Evolutionary conservation across 2,113 vertebrate species (phyloP).

Genomic region (Epinephelus fuscoguttatus): DNA sequence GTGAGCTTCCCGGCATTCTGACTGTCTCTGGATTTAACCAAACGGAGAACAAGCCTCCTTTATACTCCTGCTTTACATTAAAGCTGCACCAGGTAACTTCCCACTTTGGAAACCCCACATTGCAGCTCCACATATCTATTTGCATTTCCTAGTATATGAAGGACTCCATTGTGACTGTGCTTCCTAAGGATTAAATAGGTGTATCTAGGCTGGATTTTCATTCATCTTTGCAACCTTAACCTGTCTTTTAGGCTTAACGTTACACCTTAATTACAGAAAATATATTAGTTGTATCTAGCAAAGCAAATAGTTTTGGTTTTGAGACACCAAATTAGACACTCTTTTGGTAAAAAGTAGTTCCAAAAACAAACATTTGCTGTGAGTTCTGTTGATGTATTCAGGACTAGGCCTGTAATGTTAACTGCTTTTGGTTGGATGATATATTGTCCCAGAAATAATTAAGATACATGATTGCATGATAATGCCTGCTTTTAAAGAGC

Average conservation of each 20-base stretch:
- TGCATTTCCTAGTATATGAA: slow-evolving; percentile 61
- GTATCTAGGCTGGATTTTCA: background rate
- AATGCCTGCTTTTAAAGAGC: too few species aligned
- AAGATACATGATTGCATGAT: too few species aligned
- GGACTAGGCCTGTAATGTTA: too few species aligned
- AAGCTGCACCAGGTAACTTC: slow-evolving; percentile 39
- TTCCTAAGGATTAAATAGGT: background rate
- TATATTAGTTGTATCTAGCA: background rate
- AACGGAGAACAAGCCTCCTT: slow-evolving; percentile 50
- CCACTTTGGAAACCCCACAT: slow-evolving; percentile 17
- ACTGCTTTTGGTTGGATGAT: too few species aligned
- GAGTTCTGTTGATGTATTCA: too few species aligned
- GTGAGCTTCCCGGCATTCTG: background rate
- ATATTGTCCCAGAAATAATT: too few species aligned
- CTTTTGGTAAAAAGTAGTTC: too few species aligned
- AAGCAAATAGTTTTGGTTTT: background rate
- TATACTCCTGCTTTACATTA: slow-evolving; percentile 43
- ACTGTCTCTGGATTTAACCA: slow-evolving; percentile 1
- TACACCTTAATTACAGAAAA: background rate
- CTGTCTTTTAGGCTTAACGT: background rate
- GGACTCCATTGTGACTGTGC: slow-evolving; percentile 37
- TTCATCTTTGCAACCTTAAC: background rate
- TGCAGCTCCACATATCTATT: slow-evolving; percentile 42
- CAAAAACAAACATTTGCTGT: too few species aligned
- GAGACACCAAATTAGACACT: too few species aligned